These are phyloP conservation scores for Myotis lucifugus DNA, from an alignment of 2,113 vertebrate genomes.

Conservation along the genomic window DNA sequence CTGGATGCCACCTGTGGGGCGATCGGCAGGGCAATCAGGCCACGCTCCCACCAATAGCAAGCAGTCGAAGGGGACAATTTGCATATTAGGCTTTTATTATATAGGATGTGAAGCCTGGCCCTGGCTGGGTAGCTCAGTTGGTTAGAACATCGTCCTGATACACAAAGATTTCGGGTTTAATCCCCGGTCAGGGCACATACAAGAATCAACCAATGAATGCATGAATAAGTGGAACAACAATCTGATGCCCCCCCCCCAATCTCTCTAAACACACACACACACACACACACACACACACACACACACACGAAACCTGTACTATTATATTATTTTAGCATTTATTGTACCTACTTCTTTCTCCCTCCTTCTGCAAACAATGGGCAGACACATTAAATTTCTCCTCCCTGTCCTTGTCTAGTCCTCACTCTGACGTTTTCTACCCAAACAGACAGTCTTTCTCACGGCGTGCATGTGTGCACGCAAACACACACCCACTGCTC, in stretches of 20 bases:
- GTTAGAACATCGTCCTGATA: neutral
- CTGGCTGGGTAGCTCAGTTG: neutral
- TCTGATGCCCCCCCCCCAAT: neutral
- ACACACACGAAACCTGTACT: neutral
- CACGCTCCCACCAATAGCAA: no score
- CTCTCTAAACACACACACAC: no score
- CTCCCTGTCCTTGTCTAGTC: neutral
- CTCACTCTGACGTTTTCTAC: neutral
- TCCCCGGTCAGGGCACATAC: neutral
- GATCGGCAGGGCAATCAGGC: no score
- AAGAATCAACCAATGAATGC: neutral
- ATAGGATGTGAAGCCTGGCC: neutral
- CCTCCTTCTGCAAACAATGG: neutral
- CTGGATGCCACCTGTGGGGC: no score
- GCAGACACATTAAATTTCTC: neutral
- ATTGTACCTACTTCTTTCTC: neutral
- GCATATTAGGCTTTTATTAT: no score
- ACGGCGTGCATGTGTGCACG: accelerated
- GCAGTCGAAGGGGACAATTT: no score
- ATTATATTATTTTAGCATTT: neutral
- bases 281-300: no score
- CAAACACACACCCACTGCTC: neutral
- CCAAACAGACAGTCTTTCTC: neutral
- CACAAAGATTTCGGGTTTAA: neutral
- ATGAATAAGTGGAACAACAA: neutral